Evolutionary conservation across 1,140 invertebrate genomes (phyloP).

Genomic region (Camponotus vicinus): DNA sequence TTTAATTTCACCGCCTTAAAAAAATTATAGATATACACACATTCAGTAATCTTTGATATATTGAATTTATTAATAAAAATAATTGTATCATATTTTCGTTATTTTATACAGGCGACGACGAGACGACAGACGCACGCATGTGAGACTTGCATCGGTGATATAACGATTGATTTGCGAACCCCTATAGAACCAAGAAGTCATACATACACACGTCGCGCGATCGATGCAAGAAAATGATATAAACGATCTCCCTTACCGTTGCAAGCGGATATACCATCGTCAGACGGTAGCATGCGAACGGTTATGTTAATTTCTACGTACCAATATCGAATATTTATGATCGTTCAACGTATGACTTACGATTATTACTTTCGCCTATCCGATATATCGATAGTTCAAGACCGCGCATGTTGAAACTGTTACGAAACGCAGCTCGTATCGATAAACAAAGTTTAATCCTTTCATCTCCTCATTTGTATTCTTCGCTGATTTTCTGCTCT

Average conservation of each 20-base stretch:
- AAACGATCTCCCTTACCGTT: slow-evolving; percentile 71
- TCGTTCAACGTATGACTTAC: slow-evolving; percentile 82
- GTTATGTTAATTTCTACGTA: slow-evolving; percentile 84
- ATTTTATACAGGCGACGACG: too few species aligned
- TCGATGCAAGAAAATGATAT: slow-evolving; percentile 81
- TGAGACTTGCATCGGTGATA: slow-evolving; percentile 55
- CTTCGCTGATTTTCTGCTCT: neutral
- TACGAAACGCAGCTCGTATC: slow-evolving; percentile 41
- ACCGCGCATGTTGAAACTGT: slow-evolving; percentile 18
- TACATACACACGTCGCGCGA: slow-evolving; percentile 64
- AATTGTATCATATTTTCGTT: neutral
- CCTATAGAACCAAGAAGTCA: slow-evolving; percentile 81
- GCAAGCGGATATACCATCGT: slow-evolving; percentile 60
- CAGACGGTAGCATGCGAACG: slow-evolving; percentile 73
- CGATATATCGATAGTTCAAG: slow-evolving; percentile 75
- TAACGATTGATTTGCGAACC: slow-evolving; percentile 81
- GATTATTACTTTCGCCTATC: slow-evolving; percentile 83
- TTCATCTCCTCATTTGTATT: neutral
- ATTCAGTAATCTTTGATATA: neutral
- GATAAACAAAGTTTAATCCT: neutral
- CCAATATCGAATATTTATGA: slow-evolving; percentile 86
- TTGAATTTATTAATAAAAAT: neutral
- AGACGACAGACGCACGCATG: neutral
- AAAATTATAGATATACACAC: neutral
- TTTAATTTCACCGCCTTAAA: neutral